Percentiles rank a stretch among this genome's conserved stretches.
phyloP scores from a whole-genome alignment of 2,888 invertebrate genomes.

The Seira ritae region DNA sequence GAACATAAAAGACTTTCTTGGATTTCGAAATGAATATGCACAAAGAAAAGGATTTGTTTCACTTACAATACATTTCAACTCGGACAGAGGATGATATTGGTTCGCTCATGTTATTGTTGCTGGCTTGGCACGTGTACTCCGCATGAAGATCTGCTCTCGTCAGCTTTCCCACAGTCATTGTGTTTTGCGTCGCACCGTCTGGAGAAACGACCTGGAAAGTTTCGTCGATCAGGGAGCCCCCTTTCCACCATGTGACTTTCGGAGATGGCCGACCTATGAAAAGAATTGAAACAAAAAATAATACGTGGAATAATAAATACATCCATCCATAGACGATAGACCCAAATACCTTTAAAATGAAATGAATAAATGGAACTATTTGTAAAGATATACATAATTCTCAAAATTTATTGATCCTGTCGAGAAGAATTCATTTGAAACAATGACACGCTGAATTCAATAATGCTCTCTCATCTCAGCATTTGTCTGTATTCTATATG shows the following conservation, averaged over 20 bases:
- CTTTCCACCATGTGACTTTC: constrained; percentile 86
- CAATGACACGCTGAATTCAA: neutral
- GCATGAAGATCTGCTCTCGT: constrained; percentile 83
- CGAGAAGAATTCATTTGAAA: neutral
- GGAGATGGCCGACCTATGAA: constrained; percentile 84
- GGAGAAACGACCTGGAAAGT: constrained; percentile 77
- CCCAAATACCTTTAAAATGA: too few species aligned
- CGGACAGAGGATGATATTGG: constrained; percentile 82
- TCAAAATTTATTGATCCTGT: neutral
- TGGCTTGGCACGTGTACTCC: constrained; percentile 84
- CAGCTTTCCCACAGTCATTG: constrained; percentile 77
- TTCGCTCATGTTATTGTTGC: constrained; percentile 83
- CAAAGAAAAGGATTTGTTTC: neutral
- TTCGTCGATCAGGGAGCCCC: constrained; percentile 81
- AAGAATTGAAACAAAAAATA: constrained; percentile 16
- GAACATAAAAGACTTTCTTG: too few species aligned
- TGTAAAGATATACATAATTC: neutral
- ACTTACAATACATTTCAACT: constrained; percentile 82
- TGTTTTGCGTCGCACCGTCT: constrained; percentile 75
- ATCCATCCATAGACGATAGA: neutral
- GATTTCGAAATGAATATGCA: too few species aligned
- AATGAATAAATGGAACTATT: too few species aligned
- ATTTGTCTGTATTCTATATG: neutral
- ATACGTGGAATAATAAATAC: constrained; percentile 7
- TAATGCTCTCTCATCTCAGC: neutral